Evolutionary conservation across 2,113 vertebrate species (phyloP).

Genomic region (Sialia sialis): DNA sequence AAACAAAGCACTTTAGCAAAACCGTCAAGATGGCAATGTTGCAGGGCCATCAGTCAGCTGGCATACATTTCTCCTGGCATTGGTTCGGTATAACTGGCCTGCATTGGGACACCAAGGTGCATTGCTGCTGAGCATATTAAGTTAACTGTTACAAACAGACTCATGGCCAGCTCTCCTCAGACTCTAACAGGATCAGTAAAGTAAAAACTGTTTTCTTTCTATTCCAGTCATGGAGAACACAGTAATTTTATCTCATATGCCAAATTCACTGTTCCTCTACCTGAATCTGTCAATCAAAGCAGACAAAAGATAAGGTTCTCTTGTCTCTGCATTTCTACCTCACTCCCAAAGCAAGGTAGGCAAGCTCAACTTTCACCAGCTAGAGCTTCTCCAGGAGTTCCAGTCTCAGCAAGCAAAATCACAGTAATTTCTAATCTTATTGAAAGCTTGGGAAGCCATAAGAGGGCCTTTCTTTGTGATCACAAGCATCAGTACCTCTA

Average conservation of each 20-base stretch:
- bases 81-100: neutral
- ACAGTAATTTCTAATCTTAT: neutral
- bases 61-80: neutral
- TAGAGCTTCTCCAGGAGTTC: neutral
- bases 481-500: neutral
- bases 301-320: neutral
- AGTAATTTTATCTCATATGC: neutral
- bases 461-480: neutral
- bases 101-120: neutral
- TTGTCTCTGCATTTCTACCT: neutral
- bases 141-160: neutral
- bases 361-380: neutral
- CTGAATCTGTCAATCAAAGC: neutral
- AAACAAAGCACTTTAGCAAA: neutral
- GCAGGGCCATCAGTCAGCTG: neutral
- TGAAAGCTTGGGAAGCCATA: neutral
- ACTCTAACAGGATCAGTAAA: neutral
- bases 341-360: neutral
- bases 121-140: neutral
- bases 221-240: neutral
- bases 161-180: neutral
- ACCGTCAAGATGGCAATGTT: neutral
- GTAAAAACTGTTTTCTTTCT: neutral
- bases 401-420: neutral
- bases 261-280: neutral